These are phyloP conservation scores for Anodontia alba DNA, from an alignment of 2,888 invertebrate species.

Conservation along the genomic window DNA sequence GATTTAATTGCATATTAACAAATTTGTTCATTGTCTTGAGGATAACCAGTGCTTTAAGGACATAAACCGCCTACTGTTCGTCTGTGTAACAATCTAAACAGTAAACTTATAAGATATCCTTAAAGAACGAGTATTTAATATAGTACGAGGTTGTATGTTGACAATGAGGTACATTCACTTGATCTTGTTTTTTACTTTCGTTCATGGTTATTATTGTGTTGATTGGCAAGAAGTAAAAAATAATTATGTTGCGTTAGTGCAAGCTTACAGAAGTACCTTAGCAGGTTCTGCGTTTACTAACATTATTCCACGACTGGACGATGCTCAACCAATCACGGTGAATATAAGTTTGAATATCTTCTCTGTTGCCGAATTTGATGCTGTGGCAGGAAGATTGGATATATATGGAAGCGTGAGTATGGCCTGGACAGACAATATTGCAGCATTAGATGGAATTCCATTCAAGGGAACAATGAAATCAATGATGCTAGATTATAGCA, in stretches of 20 bases:
- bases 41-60: too few species aligned
- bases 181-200: background rate
- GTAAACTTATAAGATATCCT: too few species aligned
- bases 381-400: slow-evolving; percentile 47
- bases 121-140: too few species aligned
- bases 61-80: too few species aligned
- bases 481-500: slow-evolving; percentile 31
- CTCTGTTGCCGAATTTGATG: slow-evolving; percentile 47
- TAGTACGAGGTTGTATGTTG: background rate
- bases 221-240: background rate
- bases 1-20: too few species aligned
- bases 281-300: background rate
- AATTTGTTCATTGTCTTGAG: too few species aligned
- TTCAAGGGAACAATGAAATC: background rate
- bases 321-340: background rate
- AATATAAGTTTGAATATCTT: slow-evolving; percentile 35
- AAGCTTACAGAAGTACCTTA: background rate
- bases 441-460: background rate
- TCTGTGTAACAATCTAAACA: too few species aligned
- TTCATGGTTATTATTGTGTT: background rate
- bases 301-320: background rate
- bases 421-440: slow-evolving; percentile 40
- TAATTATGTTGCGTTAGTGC: background rate
- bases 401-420: slow-evolving; percentile 45
- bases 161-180: background rate